Percentiles rank a stretch among this genome's conserved stretches.
phyloP scores from a whole-genome alignment of 2,797 vertebrate species.

The Lacerta agilis region DNA sequence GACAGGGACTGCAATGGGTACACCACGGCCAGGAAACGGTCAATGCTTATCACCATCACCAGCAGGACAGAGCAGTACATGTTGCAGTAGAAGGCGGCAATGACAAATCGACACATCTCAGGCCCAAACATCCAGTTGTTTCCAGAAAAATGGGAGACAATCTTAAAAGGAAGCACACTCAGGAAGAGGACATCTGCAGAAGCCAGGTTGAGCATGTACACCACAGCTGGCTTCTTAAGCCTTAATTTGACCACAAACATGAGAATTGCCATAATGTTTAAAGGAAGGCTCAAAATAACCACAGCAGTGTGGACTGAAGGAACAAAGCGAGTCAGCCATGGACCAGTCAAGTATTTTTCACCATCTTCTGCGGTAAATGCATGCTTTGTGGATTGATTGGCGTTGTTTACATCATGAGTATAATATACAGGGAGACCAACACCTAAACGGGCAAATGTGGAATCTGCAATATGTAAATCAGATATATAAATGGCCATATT shows the following conservation, averaged over 20 bases:
- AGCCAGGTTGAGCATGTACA: constrained; percentile 80
- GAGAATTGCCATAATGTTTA: constrained; percentile 76
- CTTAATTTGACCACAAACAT: constrained; percentile 79
- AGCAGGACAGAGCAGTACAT: constrained; percentile 88
- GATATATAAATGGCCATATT: neutral
- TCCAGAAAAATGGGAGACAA: constrained; percentile 68
- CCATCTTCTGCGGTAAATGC: constrained; percentile 67
- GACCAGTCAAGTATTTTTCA: constrained; percentile 76
- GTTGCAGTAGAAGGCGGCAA: constrained; percentile 79
- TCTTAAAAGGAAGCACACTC: constrained; percentile 79
- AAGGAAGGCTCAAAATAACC: constrained; percentile 73
- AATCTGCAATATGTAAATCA: neutral
- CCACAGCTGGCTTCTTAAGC: constrained; percentile 73
- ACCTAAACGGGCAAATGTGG: neutral
- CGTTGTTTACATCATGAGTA: constrained; percentile 23
- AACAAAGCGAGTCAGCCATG: constrained; percentile 80
- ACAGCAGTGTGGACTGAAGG: constrained; percentile 80
- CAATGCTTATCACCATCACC: constrained; percentile 82
- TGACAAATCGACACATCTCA: constrained; percentile 73
- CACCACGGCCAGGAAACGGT: constrained; percentile 78
- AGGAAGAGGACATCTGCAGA: constrained; percentile 79
- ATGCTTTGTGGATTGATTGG: constrained; percentile 69
- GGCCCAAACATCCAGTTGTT: constrained; percentile 79
- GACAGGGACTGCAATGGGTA: constrained; percentile 77
- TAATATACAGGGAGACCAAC: neutral